A percentile compares a stretch with the other conserved stretches of the same genome.
These are phyloP conservation scores for Leucania comma DNA, from an alignment of 2,888 invertebrate species.

Conservation along the genomic window DNA sequence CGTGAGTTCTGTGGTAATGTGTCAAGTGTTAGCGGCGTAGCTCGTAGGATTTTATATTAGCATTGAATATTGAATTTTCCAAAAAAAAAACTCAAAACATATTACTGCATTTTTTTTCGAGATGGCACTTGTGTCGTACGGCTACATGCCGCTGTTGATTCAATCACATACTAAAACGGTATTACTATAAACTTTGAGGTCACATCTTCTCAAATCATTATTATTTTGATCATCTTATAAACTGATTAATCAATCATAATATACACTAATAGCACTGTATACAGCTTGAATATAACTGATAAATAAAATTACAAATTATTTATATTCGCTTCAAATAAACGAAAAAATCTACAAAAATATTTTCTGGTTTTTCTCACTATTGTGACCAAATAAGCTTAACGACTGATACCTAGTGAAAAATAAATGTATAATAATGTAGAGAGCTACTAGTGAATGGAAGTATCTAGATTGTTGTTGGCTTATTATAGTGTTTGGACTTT, in stretches of 20 bases:
- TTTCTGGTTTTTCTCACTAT: conserved; percentile 34
- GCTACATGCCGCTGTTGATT: background rate
- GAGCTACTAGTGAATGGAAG: conserved; percentile 19
- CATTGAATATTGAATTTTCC: conserved; percentile 14
- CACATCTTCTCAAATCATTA: conserved; percentile 6
- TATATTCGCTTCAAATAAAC: conserved; percentile 22
- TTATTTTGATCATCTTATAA: conserved; percentile 7
- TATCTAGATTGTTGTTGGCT: conserved; percentile 33
- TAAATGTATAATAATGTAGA: conserved; percentile 22
- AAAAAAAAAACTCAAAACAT: background rate
- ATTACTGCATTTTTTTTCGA: background rate
- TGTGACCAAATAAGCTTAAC: conserved; percentile 45
- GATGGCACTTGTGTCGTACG: background rate
- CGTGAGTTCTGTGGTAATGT: conserved; percentile 17
- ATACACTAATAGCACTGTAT: conserved; percentile 29
- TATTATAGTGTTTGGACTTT: conserved; percentile 21
- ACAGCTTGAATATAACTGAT: conserved; percentile 7
- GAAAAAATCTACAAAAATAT: conserved; percentile 27
- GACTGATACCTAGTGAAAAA: conserved; percentile 30
- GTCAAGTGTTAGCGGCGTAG: conserved; percentile 42
- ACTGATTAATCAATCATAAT: conserved; percentile 4
- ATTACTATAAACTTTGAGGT: background rate
- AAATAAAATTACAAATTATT: conserved; percentile 9
- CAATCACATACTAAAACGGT: background rate
- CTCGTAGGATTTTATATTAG: conserved; percentile 54